phyloP scores from a whole-genome alignment of 2,797 vertebrate species.

The Thripadectes ignobilis region DNA sequence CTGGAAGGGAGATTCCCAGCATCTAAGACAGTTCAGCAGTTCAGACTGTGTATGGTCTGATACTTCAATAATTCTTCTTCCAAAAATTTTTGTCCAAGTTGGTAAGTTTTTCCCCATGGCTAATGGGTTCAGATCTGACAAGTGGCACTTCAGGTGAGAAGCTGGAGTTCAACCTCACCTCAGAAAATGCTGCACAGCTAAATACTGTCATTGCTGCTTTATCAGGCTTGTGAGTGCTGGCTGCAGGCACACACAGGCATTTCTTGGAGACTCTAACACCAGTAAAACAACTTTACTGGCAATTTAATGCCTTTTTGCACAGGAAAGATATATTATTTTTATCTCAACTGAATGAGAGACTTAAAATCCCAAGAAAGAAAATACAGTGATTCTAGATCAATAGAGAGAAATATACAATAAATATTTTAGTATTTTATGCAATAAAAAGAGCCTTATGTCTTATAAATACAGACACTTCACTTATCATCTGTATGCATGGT shows the following conservation, averaged over 20 bases:
- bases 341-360: neutral
- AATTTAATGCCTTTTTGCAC: constrained; percentile 30
- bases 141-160: neutral
- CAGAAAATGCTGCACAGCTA: neutral
- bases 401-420: neutral
- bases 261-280: neutral
- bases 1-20: neutral
- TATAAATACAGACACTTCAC: neutral
- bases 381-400: neutral
- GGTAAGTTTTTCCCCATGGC: neutral
- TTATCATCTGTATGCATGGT: neutral
- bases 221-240: neutral
- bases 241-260: neutral
- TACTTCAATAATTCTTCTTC: neutral
- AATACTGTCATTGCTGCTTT: neutral
- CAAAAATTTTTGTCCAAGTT: neutral
- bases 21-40: neutral
- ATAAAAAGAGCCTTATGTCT: neutral
- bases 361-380: constrained; percentile 29
- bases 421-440: neutral
- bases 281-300: neutral
- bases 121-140: neutral
- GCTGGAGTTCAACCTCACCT: neutral
- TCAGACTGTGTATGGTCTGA: neutral
- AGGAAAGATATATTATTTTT: constrained; percentile 9